phyloP scores from a whole-genome alignment of 1,140 invertebrate genomes.

The Trichonephila clavata region DNA sequence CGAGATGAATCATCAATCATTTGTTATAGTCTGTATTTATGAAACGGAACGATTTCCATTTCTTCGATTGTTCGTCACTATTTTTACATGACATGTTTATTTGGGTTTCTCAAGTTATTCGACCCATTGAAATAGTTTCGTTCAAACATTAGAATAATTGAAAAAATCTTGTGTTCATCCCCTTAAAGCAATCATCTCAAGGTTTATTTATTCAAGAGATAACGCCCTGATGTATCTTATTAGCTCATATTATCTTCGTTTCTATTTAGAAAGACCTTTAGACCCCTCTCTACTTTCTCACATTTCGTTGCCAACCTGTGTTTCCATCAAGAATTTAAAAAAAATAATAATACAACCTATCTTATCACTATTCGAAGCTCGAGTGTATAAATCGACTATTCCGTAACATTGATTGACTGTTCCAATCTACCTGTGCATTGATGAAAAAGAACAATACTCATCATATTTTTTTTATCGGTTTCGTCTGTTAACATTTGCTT shows the following conservation, averaged over 20 bases:
- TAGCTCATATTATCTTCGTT: constrained; percentile 6
- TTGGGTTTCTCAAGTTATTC: too few relatives aligned
- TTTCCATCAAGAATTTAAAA: background rate
- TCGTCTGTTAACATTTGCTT: constrained; percentile 10
- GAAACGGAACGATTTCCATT: too few relatives aligned
- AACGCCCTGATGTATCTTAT: background rate
- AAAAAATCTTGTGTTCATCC: background rate
- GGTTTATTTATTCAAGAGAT: constrained; percentile 21
- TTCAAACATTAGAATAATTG: too few relatives aligned
- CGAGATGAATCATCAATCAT: too few relatives aligned
- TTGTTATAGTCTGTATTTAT: too few relatives aligned
- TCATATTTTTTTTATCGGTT: background rate
- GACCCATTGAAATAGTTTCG: too few relatives aligned
- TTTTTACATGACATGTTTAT: too few relatives aligned
- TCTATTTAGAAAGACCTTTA: background rate
- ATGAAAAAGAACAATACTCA: constrained; percentile 13
- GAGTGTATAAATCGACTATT: constrained; percentile 4
- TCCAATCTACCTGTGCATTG: background rate
- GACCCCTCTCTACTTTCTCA: background rate
- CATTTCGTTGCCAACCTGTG: background rate
- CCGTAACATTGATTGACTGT: background rate
- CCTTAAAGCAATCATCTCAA: background rate
- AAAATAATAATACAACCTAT: background rate
- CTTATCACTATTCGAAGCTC: background rate
- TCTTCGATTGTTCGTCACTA: too few relatives aligned